Conservation (phyloP, 1,140 invertebrate genomes). For the Popillia japonica region DNA sequence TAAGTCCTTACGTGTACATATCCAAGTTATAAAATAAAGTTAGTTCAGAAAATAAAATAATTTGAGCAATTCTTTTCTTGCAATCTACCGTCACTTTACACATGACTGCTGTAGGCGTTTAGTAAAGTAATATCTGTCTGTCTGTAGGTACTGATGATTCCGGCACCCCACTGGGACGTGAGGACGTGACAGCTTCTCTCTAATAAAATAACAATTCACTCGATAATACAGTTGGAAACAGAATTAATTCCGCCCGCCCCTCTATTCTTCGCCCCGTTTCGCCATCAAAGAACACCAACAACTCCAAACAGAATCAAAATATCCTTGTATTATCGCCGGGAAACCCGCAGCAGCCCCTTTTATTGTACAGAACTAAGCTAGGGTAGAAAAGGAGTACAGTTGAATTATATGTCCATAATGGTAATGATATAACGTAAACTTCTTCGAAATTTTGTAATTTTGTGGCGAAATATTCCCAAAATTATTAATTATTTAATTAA, state of each 20-base stretch:
- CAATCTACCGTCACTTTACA: background rate
- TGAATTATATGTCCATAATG: background rate
- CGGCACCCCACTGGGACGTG: conserved; percentile 1
- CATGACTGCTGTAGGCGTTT: background rate
- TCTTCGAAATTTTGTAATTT: too few species aligned
- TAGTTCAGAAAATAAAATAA: too few species aligned
- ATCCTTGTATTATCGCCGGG: conserved; percentile 39
- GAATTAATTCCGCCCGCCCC: conserved; percentile 42
- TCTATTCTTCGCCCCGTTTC: conserved; percentile 14
- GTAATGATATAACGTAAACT: too few species aligned
- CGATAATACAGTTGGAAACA: conserved; percentile 40
- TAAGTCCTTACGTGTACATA: too few species aligned
- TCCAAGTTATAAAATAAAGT: too few species aligned
- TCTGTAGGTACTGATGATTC: background rate
- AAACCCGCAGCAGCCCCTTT: conserved; percentile 10
- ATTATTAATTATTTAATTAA: too few species aligned
- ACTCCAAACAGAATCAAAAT: conserved; percentile 42
- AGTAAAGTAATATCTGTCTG: background rate
- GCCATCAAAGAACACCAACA: conserved; percentile 41
- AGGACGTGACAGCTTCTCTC: conserved; percentile 30
- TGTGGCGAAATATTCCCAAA: too few species aligned
- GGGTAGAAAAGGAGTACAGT: conserved; percentile 10
- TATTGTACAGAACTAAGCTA: conserved; percentile 3
- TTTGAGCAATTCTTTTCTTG: background rate
- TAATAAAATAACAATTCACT: conserved; percentile 44